Evolutionary conservation across 2,888 invertebrate genomes (phyloP).

Genomic region (Drosophila melanosoma): DNA sequence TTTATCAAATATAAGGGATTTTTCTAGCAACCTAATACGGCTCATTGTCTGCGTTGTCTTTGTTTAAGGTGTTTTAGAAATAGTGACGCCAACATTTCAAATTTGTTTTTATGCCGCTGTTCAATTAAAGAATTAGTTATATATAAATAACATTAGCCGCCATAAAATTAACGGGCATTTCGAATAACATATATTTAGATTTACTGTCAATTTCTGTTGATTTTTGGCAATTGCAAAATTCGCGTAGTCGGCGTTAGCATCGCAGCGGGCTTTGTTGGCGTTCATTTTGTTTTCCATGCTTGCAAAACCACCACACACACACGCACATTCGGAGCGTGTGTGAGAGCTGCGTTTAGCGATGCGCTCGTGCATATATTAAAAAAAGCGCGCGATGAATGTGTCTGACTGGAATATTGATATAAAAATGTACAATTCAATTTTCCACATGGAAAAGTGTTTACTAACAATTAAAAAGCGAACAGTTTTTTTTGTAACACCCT

Average conservation of each 20-base stretch:
- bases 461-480: background rate
- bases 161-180: slow-evolving; percentile 1
- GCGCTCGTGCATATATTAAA: slow-evolving; percentile 18
- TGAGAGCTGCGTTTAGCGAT: slow-evolving; percentile 54
- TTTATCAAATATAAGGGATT: background rate
- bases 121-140: slow-evolving; percentile 21
- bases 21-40: background rate
- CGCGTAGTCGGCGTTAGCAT: slow-evolving; percentile 56
- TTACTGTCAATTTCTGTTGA: background rate
- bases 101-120: slow-evolving; percentile 45
- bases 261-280: slow-evolving; percentile 63
- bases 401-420: background rate
- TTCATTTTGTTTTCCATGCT: slow-evolving; percentile 82
- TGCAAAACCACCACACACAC: slow-evolving; percentile 69
- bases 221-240: slow-evolving; percentile 27
- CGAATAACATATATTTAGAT: background rate
- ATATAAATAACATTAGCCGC: background rate
- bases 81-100: slow-evolving; percentile 72
- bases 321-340: slow-evolving; percentile 21
- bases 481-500: background rate
- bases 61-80: slow-evolving; percentile 37
- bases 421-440: background rate
- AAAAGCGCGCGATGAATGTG: background rate
- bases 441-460: background rate
- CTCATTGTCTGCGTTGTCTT: slow-evolving; percentile 17